Conservation (phyloP, 2,113 vertebrate genomes). For the Chamaea fasciata region DNA sequence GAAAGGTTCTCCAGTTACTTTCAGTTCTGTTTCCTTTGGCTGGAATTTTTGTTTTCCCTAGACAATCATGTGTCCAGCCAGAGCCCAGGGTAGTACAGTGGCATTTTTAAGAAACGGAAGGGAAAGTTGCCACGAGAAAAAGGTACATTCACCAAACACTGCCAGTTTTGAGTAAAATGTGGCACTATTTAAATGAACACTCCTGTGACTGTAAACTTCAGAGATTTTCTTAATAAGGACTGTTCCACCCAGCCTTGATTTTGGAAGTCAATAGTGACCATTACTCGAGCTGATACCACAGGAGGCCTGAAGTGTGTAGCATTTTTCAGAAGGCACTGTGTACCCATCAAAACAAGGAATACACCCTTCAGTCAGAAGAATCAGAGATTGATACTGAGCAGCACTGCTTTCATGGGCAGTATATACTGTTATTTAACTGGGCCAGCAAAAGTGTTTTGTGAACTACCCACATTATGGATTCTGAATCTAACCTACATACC, state of each 20-base stretch:
- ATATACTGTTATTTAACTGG: background rate
- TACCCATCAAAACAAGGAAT: background rate
- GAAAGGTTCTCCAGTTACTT: background rate
- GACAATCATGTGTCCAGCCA: background rate
- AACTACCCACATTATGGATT: background rate
- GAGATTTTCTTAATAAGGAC: background rate
- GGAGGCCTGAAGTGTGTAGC: background rate
- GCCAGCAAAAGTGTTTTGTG: background rate
- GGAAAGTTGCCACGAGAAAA: background rate
- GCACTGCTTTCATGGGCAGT: background rate
- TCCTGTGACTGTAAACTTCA: background rate
- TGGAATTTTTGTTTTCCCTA: background rate
- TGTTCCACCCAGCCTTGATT: background rate
- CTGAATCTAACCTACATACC: background rate
- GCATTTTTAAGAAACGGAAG: constrained; percentile 36
- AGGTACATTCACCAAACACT: background rate
- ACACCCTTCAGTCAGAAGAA: background rate
- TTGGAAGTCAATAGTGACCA: background rate
- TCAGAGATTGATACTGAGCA: background rate
- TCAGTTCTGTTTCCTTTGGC: constrained; percentile 31
- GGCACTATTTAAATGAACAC: background rate
- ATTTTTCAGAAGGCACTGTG: background rate
- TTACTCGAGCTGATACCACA: background rate
- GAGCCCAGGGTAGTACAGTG: background rate
- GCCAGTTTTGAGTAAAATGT: background rate